Evolutionary conservation across 2,113 vertebrate species (phyloP).

Genomic region (Elgaria multicarinata): DNA sequence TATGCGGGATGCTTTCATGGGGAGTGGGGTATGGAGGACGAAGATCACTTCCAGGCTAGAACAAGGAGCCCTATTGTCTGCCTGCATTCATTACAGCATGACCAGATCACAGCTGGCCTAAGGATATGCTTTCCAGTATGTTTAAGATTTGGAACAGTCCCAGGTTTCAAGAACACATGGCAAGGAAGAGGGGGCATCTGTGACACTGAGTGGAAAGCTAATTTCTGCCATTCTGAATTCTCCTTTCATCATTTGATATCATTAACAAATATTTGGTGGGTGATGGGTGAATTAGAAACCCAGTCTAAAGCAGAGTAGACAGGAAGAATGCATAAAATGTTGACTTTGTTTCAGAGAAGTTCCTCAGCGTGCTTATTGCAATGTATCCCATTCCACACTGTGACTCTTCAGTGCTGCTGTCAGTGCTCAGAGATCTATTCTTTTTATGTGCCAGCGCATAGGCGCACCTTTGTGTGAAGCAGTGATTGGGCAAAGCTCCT

Average conservation of each 20-base stretch:
- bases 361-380: slow-evolving; percentile 25
- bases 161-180: slow-evolving; percentile 80
- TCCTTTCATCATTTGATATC: slow-evolving; percentile 68
- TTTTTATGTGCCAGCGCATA: neutral
- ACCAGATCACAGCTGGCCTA: slow-evolving; percentile 80
- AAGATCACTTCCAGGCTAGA: slow-evolving; percentile 21
- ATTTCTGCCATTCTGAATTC: slow-evolving; percentile 70
- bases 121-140: slow-evolving; percentile 79
- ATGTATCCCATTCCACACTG: neutral
- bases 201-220: slow-evolving; percentile 55
- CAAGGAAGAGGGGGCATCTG: slow-evolving; percentile 67
- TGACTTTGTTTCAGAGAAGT: slow-evolving; percentile 42
- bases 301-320: slow-evolving; percentile 48
- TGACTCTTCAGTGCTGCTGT: neutral
- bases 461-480: neutral
- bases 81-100: slow-evolving; percentile 58
- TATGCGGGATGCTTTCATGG: slow-evolving; percentile 32
- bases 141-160: slow-evolving; percentile 78
- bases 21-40: slow-evolving; percentile 3
- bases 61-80: slow-evolving; percentile 78
- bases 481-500: neutral
- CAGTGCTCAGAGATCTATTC: accelerated
- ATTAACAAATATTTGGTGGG: slow-evolving; percentile 64
- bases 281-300: slow-evolving; percentile 62
- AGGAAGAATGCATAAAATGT: slow-evolving; percentile 32